Evolutionary conservation across 2,888 invertebrate genomes (phyloP), one percentile per base, ranked within the genome.

Genomic region (Eilema caniola): DNA sequence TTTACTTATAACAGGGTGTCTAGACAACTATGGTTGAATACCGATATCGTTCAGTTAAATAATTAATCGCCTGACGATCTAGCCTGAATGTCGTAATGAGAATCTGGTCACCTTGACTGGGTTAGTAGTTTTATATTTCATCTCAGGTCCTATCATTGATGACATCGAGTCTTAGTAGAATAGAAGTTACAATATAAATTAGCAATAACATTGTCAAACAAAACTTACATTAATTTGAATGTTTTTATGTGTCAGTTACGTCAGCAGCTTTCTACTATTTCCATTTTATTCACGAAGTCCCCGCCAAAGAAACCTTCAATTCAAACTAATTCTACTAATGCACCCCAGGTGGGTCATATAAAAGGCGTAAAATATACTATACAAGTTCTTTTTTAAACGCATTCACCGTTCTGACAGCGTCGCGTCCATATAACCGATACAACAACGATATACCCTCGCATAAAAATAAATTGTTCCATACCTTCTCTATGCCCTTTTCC

Each of bases 401-500:
- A 69, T 75, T 69, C 72, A 69, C 59, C 57, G 28, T 60, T 67
- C 73, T 73, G 69, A 71, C 70, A 62, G 62, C 62, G 66, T 72
- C 69, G 60, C 62, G 63, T 72, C 69, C 73, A 75, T 82, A 75
- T 72, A 77, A 74, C 74, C 76, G 28, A 31, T 61, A 61, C 31
- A 20, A 57, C 57, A 23, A 25, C 59, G 64, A 81, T 81, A 79
- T 62, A 73, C 69, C 72, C 73, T 66, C 56, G 69, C 75, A 66
- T 78, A 80, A 81, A 82, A 82, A 78, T 76, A 80, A 80, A 80
- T 80, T 73, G 83, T 65, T 71, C 62, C 59, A 67, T 71, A 76
- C 76, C 74, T 74, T 74, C 70, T 69, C 33, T 65, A 65, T 69
- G 72, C 79, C 79, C 73, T 75, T 76, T 72, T 67, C 68, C 47